Evolutionary conservation across 2,113 vertebrate species (phyloP), one percentile per base, ranked within the genome.

Genomic region (Platichthys stellatus): DNA sequence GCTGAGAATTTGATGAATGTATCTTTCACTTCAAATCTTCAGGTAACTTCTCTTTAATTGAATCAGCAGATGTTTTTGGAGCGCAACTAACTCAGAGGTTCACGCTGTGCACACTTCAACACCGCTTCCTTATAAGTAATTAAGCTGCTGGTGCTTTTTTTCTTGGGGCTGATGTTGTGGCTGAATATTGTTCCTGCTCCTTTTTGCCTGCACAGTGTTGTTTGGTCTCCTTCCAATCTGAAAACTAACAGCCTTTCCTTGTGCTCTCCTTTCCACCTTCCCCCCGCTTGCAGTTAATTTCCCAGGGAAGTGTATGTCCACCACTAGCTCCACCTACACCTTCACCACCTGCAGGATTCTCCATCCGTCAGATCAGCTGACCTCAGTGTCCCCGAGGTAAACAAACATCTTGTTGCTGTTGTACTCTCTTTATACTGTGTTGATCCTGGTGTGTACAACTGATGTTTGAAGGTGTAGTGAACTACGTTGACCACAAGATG

Each of bases 311-410:
- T 97, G 97, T 93, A 94, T 97, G 96, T 98, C 97, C 82, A 96
- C 97, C 88, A 99, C 97, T 74, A 97, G 95, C 94, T 98, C 98
- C 89, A 99, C 98, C 71, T 99, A 97, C 88, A 99, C 98, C 91
- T 98, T 97, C 92, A 99, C 97, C 91, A 99, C 97, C 91, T 99
- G 98, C 91, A 96, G 98, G 87, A 99, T 99, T 83, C 94, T 99
- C 85, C 98, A 99, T 89, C 98, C 98, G 43, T 98, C 97, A 1
- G 97, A 99, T 74, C 96, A 99, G 64, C 95, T 98, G 92, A 97
- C 97, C 4, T 93, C 96, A 74, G 95, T 97, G 87, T 98, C 98
- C 0, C 93, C 97, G 87, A 99, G 98, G 98, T 99, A 94, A 96
- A 20, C 94, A 96, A 51, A 94, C 20, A 43, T 26, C 14, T 43